Percentiles rank a stretch among this genome's conserved stretches.
Conservation (phyloP, 2,797 vertebrate species). For the Notolabrus celidotus region DNA sequence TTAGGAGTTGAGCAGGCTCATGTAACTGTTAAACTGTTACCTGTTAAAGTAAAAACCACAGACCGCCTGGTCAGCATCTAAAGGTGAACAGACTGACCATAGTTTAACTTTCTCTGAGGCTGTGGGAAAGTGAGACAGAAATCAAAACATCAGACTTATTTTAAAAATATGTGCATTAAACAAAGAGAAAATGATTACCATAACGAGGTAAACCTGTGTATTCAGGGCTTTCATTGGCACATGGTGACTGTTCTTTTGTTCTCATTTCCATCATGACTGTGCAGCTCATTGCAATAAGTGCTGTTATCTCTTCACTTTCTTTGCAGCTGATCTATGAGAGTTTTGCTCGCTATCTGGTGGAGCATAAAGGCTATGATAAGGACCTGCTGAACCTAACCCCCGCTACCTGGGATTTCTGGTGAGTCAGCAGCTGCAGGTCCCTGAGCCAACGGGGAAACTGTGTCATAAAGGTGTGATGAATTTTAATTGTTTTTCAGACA, state of each 20-base stretch:
- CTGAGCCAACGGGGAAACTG: not conserved
- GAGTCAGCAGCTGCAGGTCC: slow-evolving; percentile 68
- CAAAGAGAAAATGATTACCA: not conserved
- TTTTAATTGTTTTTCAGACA: not conserved
- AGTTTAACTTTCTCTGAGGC: too few relatives aligned
- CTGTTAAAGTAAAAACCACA: too few relatives aligned
- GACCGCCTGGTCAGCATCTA: too few relatives aligned
- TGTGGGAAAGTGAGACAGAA: too few relatives aligned
- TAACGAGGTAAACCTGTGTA: not conserved
- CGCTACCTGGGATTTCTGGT: slow-evolving; percentile 96
- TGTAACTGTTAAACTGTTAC: too few relatives aligned
- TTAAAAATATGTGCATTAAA: too few relatives aligned
- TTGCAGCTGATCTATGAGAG: slow-evolving; percentile 96
- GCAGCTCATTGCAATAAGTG: not conserved
- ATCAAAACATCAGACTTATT: too few relatives aligned
- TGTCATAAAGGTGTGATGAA: not conserved
- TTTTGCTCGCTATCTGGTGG: slow-evolving; percentile 92
- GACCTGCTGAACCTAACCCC: slow-evolving; percentile 90
- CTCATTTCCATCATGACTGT: not conserved
- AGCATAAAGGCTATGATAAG: slow-evolving; percentile 91
- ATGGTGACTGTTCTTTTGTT: not conserved
- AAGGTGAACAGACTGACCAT: too few relatives aligned
- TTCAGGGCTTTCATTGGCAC: not conserved
- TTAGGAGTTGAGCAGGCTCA: too few relatives aligned
- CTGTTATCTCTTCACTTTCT: slow-evolving; percentile 30